A percentile compares a stretch with the other conserved stretches of the same genome.
Conservation (phyloP, 2,888 invertebrate genomes). For the Lithophane ornitopus region DNA sequence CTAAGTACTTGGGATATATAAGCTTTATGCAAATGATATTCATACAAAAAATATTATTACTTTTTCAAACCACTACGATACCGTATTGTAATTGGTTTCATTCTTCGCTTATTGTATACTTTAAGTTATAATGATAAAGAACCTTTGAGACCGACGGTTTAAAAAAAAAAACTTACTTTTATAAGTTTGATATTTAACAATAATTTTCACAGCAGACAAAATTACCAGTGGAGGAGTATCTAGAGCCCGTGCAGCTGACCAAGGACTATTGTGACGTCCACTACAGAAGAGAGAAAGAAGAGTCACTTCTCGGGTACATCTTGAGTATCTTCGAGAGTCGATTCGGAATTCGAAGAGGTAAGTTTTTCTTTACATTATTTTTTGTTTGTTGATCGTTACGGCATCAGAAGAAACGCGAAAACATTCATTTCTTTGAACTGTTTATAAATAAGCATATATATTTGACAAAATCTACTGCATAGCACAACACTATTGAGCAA, state of each 20-base stretch:
- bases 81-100: background rate
- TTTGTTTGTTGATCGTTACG: background rate
- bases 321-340: slow-evolving; percentile 85
- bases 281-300: slow-evolving; percentile 78
- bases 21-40: background rate
- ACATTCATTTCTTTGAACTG: background rate
- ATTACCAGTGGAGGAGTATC: slow-evolving; percentile 85
- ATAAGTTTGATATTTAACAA: background rate
- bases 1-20: background rate
- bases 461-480: background rate
- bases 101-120: background rate
- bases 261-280: slow-evolving; percentile 85
- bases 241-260: slow-evolving; percentile 83
- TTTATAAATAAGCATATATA: slow-evolving; percentile 4
- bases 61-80: background rate
- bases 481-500: background rate
- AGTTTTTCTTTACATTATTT: slow-evolving; percentile 26
- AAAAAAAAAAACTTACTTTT: too few relatives aligned
- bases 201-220: slow-evolving; percentile 57
- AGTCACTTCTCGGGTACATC: slow-evolving; percentile 83
- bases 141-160: too few relatives aligned
- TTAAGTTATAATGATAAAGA: too few relatives aligned
- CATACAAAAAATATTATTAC: background rate
- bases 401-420: background rate
- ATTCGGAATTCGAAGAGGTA: slow-evolving; percentile 83